Conservation (phyloP, 1,140 invertebrate species). For the Drosophila baimaii region DNA sequence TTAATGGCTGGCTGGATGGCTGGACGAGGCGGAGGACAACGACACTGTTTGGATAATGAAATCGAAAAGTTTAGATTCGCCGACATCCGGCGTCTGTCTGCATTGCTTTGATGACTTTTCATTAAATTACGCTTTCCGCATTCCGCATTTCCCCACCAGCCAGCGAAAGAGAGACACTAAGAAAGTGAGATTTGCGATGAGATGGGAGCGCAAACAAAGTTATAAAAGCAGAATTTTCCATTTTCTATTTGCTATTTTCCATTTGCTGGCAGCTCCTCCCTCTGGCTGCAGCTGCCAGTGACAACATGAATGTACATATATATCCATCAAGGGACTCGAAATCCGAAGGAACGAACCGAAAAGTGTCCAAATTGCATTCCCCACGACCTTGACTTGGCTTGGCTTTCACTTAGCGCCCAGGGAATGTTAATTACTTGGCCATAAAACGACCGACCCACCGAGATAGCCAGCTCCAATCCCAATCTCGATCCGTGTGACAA, state of each 20-base stretch:
- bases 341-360: conserved; percentile 24
- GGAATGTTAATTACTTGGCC: conserved; percentile 49
- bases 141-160: conserved; percentile 32
- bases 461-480: too few species aligned
- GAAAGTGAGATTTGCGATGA: conserved; percentile 12
- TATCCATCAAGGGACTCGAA: conserved; percentile 21
- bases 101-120: conserved; percentile 67
- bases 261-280: conserved; percentile 6
- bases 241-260: conserved; percentile 37
- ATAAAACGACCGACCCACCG: too few species aligned
- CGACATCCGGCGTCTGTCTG: conserved; percentile 25
- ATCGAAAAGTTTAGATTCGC: conserved; percentile 50
- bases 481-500: conserved; percentile 35
- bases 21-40: too few species aligned
- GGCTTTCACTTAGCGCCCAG: conserved; percentile 39
- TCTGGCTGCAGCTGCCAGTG: conserved; percentile 29
- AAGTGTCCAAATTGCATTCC: conserved; percentile 42
- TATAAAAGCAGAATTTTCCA: conserved; percentile 48
- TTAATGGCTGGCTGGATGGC: conserved; percentile 27
- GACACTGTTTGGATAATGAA: conserved; percentile 38
- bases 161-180: conserved; percentile 3
- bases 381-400: conserved; percentile 21
- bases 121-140: conserved; percentile 65
- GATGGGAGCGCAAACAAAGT: conserved; percentile 23
- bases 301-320: conserved; percentile 21